Evolutionary conservation across 1,140 invertebrate genomes (phyloP), one percentile per base, ranked within the genome.

Genomic region (Anthonomus grandis): DNA sequence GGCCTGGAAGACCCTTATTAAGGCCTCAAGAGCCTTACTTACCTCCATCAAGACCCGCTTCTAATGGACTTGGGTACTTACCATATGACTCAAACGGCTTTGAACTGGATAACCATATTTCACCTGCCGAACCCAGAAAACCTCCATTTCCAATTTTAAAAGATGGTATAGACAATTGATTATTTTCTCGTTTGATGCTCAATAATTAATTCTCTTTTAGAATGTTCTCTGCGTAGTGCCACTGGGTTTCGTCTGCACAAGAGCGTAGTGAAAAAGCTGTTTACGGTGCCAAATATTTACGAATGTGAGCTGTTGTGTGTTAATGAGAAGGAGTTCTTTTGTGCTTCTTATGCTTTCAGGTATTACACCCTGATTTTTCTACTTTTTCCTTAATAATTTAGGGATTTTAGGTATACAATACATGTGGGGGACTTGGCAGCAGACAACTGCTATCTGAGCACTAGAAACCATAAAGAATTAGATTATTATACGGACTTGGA

Each of bases 401-500:
- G 46, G 12, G 42, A 56, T 34, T 24, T 13, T 56, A 46, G 27
- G 27, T 31, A 31, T 31, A n/a, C n/a, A n/a, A n/a, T n/a, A n/a
- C n/a, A n/a, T n/a, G n/a, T n/a, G n/a, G n/a, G 68, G 15, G 51
- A 70, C 6, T 66, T 69, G 17, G 63, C 73, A 27, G 64, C 78
- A 2, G 86, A 90, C 57, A 91, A 91, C 67, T 91, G 89, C 65
- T 85, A 86, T 65, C 71, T 90, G 1, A 88, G 85, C 60, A 82
- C 85, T 57, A 69, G 81, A 10, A 79, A 81, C 1, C 83, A 86
- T 56, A 77, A 81, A 39, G 78, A 81, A 34, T 67, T 90, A 13
- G 83, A 89, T 63, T 80, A 86, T 66, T 87, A 89, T 57, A 81
- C 81, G 4, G 87, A 91, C 60, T 72, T 87, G 18, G 78, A 86